phyloP scores from a whole-genome alignment of 1,140 invertebrate genomes.

The Drosophila mayri region DNA sequence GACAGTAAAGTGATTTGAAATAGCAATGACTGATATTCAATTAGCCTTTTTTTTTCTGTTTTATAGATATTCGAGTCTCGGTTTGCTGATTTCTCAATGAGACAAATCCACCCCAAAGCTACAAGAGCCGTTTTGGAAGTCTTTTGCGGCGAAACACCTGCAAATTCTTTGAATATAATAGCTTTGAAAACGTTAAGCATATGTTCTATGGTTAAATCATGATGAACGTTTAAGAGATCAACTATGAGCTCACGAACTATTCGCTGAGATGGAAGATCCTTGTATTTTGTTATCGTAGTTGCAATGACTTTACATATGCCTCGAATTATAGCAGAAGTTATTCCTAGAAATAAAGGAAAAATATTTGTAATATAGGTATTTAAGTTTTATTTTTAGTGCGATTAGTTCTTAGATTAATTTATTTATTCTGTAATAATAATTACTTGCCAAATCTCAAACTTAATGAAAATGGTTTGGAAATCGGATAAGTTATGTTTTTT shows the following conservation, averaged over 20 bases:
- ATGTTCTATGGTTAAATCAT: constrained; percentile 89
- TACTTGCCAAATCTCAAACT: no score
- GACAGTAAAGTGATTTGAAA: constrained; percentile 67
- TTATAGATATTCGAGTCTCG: constrained; percentile 64
- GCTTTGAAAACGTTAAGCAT: constrained; percentile 88
- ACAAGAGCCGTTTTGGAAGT: constrained; percentile 75
- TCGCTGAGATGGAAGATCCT: constrained; percentile 91
- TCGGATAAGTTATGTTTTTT: no score
- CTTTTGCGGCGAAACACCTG: constrained; percentile 89
- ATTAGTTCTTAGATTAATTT: not conserved
- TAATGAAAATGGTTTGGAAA: no score
- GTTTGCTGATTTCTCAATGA: constrained; percentile 63
- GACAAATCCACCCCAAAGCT: constrained; percentile 67
- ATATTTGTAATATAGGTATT: not conserved
- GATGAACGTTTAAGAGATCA: constrained; percentile 88
- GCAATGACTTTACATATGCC: constrained; percentile 91
- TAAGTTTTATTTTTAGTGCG: not conserved
- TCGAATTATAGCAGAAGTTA: constrained; percentile 91
- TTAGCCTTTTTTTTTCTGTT: constrained; percentile 67
- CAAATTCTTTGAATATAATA: constrained; percentile 88
- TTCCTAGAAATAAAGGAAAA: constrained; percentile 86
- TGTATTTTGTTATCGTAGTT: constrained; percentile 91
- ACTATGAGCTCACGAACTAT: constrained; percentile 90
- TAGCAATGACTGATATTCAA: constrained; percentile 70
- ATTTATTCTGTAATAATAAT: no score